phyloP scores from a whole-genome alignment of 2,797 vertebrate species.

The Diceros bicornis region DNA sequence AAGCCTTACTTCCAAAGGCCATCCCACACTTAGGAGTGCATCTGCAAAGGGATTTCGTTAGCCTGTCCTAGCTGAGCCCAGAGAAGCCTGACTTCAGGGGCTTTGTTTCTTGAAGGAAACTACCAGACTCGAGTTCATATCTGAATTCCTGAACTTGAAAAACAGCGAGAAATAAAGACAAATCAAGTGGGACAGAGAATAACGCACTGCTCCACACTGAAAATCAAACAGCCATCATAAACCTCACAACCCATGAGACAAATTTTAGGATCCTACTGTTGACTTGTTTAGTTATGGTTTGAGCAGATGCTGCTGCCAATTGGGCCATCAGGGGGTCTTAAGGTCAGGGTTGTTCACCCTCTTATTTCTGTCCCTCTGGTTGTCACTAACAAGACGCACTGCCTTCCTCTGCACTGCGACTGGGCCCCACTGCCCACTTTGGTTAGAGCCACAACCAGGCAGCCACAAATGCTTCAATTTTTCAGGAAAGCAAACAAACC shows the following conservation, averaged over 20 bases:
- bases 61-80: conserved; percentile 62
- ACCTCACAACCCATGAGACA: not conserved
- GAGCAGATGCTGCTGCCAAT: conserved; percentile 65
- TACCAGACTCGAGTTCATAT: not conserved
- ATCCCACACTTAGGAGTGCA: conserved; percentile 68
- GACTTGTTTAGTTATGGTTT: conserved; percentile 59
- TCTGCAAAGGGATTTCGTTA: conserved; percentile 66
- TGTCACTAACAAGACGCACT: conserved; percentile 60
- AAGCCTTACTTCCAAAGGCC: conserved; percentile 65
- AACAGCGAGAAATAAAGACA: conserved; percentile 34
- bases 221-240: conserved; percentile 52
- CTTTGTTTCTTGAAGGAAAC: conserved; percentile 39
- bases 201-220: not conserved
- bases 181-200: conserved; percentile 61
- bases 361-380: conserved; percentile 63
- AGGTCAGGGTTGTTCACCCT: conserved; percentile 44
- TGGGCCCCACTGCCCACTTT: not conserved
- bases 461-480: conserved; percentile 45
- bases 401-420: conserved; percentile 13
- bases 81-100: not conserved
- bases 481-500: conserved; percentile 69
- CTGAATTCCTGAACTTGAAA: conserved; percentile 71
- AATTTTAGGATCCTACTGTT: conserved; percentile 67
- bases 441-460: conserved; percentile 32
- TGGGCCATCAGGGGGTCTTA: conserved; percentile 59